phyloP scores from a whole-genome alignment of 2,888 invertebrate species.

The Volucella bombylans region DNA sequence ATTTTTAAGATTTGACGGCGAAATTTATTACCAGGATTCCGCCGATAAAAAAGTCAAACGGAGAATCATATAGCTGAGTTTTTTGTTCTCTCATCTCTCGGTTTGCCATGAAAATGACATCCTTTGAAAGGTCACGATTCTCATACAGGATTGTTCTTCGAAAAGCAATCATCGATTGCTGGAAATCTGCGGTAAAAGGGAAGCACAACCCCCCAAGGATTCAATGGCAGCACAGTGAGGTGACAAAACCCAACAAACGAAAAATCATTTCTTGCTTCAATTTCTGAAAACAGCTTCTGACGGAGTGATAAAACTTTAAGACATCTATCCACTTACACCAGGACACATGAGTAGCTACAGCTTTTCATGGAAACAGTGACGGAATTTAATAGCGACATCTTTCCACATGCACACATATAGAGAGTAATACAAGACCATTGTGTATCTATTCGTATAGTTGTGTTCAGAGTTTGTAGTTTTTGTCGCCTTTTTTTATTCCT shows the following conservation, averaged over 20 bases:
- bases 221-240: constrained; percentile 1
- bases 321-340: constrained; percentile 27
- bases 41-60: no score
- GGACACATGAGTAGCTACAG: constrained; percentile 23
- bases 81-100: constrained; percentile 37
- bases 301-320: constrained; percentile 71
- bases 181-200: constrained; percentile 23
- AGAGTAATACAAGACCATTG: no score
- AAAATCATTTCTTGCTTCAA: constrained; percentile 61
- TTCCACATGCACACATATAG: constrained; percentile 31
- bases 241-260: constrained; percentile 46
- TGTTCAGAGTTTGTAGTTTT: constrained; percentile 16
- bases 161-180: constrained; percentile 49
- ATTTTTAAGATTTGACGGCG: no score
- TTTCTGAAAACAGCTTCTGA: constrained; percentile 59
- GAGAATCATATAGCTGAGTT: constrained; percentile 32
- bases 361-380: constrained; percentile 37
- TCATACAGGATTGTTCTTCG: constrained; percentile 46
- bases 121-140: constrained; percentile 56
- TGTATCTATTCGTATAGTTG: constrained; percentile 17
- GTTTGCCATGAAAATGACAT: constrained; percentile 18
- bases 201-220: constrained; percentile 22
- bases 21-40: no score
- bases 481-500: constrained; percentile 28
- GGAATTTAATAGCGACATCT: constrained; percentile 64